Evolutionary conservation across 2,888 invertebrate genomes (phyloP), one percentile per base, ranked within the genome.

Genomic region (Mantis religiosa): DNA sequence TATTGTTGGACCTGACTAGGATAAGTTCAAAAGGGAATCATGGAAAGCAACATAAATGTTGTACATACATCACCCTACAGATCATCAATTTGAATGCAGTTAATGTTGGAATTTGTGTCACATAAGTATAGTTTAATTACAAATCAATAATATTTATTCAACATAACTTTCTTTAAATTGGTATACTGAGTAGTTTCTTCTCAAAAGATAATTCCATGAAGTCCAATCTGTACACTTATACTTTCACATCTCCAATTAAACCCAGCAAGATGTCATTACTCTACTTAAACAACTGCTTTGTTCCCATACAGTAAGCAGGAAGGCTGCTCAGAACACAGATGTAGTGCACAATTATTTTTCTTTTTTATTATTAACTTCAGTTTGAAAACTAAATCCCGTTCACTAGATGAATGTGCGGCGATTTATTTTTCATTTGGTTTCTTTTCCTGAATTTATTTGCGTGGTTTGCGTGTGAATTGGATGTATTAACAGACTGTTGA

Each of bases 401-500:
- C 47, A 82, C 25, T 87, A 82, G 27, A 82, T 87, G 82, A 82
- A 87, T 87, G 81, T 86, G 25, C 34, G 71, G 81, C 30, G 87
- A 41, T 71, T 71, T 71, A 71, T 71, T 71, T 71, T 71, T 71
- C 54, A 71, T 71, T 71, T 71, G 15, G 54, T 71, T 71, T 20
- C 54, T 71, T 71, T 71, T 71, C 20, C 20, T 71, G 41, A 82
- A 30, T 87, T 87, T 87, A 8, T 87, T 85, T 87, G 84, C 28
- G 84, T 84, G 84, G 34, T 30, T 84, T 87, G 87, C 87, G 87
- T 87, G 82, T 85, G 41, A 47, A 87, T 87, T 82, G 81, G 87
- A 87, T 82, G 34, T 86, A 81, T 87, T 87, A 87, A 87, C 87
- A 82, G 30, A 87, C 27, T 87, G 87, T 82, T 87, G 86, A 86